Base-by-base conservation (phyloP, 2,888 invertebrate species). In the Scaeva pyrastri region DNA sequence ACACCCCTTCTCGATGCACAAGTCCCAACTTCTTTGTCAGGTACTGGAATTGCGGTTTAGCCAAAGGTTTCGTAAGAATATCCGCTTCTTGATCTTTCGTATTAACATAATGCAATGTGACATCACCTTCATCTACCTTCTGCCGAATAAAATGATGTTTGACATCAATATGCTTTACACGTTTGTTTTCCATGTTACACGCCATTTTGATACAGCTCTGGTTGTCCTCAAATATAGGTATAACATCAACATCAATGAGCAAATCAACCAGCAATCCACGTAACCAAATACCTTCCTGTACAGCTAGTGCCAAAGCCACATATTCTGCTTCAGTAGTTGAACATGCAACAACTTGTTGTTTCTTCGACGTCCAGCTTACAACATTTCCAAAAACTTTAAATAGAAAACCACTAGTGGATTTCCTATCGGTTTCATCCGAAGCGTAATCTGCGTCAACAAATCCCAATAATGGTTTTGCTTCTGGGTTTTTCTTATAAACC, bases 351-450 rank as follows among this genome's bases (percentile, higher is more conserved):
- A 71, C 56, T 14, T 71, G 43, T 41, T 56, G 81, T n/a, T 70
- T 85, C 79, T 85, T 85, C 1, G 79, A 72, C 4, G 84, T 58
- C 79, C 62, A 81, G n/a, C 36, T 64, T 11, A 70, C 55, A 19
- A n/a, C 48, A 26, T 70, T 64, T 10, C 79, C 79, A 55, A 76
- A 85, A 39, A 72, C 52, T 80, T 85, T 85, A 36, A 26, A 80
- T 21, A 80, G n/a, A 43, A 76, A n/a, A n/a, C n/a, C 43, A 43
- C 43, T 12, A 4, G 50, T 52, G 11, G 50, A 52, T 23, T 52
- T 52, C 23, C 21, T 52, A 23, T 52, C 21, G 23, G 50, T 52
- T 23, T 52, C 50, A 52, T 52, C 50, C 50, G 50, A 52, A 52
- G 50, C 50, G 50, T 52, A 52, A 52, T 21, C 50, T 23, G 50